A percentile compares a stretch with the other conserved stretches of the same genome.
Evolutionary conservation across 2,888 invertebrate species (phyloP).

Genomic region (Watsonalla binaria): DNA sequence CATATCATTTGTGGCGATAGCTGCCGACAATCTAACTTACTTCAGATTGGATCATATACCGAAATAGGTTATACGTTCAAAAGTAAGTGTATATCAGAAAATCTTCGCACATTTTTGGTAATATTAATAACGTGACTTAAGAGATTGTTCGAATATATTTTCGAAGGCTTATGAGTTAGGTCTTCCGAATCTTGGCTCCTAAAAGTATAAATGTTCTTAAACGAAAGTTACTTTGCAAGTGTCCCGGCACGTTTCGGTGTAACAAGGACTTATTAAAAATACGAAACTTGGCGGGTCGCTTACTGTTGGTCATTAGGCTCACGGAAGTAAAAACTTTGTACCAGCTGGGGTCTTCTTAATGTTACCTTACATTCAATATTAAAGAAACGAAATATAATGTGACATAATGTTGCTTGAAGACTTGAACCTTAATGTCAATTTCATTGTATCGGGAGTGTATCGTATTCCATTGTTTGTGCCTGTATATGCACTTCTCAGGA

Average conservation of each 20-base stretch:
- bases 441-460: too few species aligned
- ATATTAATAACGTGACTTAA: neutral
- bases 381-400: slow-evolving; percentile 5
- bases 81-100: neutral
- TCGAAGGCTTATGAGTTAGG: neutral
- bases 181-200: slow-evolving; percentile 6
- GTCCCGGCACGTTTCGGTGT: slow-evolving; percentile 30
- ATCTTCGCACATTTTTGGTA: neutral
- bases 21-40: neutral
- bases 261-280: slow-evolving; percentile 55
- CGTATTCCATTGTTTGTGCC: too few species aligned
- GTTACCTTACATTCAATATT: slow-evolving; percentile 34
- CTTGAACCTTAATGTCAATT: too few species aligned
- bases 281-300: slow-evolving; percentile 42
- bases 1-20: slow-evolving; percentile 20
- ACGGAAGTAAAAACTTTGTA: slow-evolving; percentile 34
- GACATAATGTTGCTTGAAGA: too few species aligned
- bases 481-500: too few species aligned
- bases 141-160: neutral
- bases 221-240: slow-evolving; percentile 21
- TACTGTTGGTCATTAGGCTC: slow-evolving; percentile 45
- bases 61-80: neutral
- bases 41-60: neutral
- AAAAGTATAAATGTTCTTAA: slow-evolving; percentile 23
- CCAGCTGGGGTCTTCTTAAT: slow-evolving; percentile 30